These are phyloP conservation scores for Anoplopoma fimbria DNA, from an alignment of 2,113 vertebrate genomes.

Conservation along the genomic window DNA sequence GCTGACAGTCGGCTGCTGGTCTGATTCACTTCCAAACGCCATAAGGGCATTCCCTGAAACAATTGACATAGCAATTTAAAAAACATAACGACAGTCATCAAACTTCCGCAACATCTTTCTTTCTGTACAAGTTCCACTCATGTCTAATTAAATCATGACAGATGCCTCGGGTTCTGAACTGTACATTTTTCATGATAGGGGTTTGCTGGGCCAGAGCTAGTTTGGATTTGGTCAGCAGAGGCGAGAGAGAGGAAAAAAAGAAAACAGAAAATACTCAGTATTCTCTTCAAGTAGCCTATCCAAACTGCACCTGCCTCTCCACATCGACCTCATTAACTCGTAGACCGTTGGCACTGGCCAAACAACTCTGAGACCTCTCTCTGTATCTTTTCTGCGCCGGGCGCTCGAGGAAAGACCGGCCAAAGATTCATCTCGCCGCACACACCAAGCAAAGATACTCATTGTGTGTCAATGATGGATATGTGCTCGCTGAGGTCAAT, in stretches of 20 bases:
- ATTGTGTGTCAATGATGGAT: slow-evolving; percentile 58
- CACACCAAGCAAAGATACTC: slow-evolving; percentile 37
- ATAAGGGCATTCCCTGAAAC: slow-evolving; percentile 88
- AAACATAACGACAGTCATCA: not conserved
- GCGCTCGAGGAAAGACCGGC: slow-evolving; percentile 56
- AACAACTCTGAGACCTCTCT: slow-evolving; percentile 80
- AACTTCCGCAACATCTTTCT: not conserved
- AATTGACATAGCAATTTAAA: slow-evolving; percentile 35
- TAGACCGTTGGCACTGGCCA: slow-evolving; percentile 76
- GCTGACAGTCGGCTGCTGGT: slow-evolving; percentile 80
- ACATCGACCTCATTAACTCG: slow-evolving; percentile 83
- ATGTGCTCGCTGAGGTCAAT: slow-evolving; percentile 36
- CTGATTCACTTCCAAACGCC: slow-evolving; percentile 87
- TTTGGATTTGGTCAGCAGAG: slow-evolving; percentile 52
- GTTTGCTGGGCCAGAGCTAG: slow-evolving; percentile 17
- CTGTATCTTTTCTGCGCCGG: slow-evolving; percentile 72
- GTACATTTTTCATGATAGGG: slow-evolving; percentile 44
- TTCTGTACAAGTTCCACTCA: slow-evolving; percentile 14
- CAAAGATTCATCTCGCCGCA: slow-evolving; percentile 66
- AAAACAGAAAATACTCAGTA: slow-evolving; percentile 77
- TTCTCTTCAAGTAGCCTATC: slow-evolving; percentile 75
- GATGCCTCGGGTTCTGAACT: slow-evolving; percentile 9
- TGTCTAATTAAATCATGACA: slow-evolving; percentile 30
- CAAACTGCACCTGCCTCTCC: slow-evolving; percentile 82
- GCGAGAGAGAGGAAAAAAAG: slow-evolving; percentile 12